A percentile compares a stretch with the other conserved stretches of the same genome.
Evolutionary conservation across 2,888 invertebrate species (phyloP).

Genomic region (Galeruca laticollis): DNA sequence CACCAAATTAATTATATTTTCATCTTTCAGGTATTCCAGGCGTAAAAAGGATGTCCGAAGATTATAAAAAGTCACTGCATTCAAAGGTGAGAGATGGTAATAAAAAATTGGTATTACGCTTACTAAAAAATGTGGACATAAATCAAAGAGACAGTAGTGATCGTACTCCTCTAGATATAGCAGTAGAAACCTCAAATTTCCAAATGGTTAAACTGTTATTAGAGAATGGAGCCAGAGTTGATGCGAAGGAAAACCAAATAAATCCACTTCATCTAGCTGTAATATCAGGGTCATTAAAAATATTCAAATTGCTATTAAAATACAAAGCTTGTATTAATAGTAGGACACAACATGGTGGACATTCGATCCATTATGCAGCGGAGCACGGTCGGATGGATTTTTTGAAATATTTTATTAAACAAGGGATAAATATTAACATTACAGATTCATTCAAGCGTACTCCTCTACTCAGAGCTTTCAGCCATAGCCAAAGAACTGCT

Average conservation of each 20-base stretch:
- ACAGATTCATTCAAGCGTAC: neutral
- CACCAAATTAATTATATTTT: too few relatives aligned
- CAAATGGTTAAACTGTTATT: neutral
- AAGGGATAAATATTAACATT: neutral
- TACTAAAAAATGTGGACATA: too few relatives aligned
- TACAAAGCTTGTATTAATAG: neutral
- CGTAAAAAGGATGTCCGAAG: too few relatives aligned
- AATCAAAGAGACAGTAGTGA: too few relatives aligned
- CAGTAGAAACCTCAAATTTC: too few relatives aligned
- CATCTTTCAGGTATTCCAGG: too few relatives aligned
- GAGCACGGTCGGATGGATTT: neutral
- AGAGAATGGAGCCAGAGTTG: neutral
- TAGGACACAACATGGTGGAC: neutral
- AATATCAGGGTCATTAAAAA: neutral
- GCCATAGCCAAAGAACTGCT: neutral
- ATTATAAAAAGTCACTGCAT: too few relatives aligned
- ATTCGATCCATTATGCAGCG: neutral
- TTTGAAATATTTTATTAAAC: neutral
- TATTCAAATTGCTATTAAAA: neutral
- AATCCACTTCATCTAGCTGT: neutral
- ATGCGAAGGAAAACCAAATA: neutral
- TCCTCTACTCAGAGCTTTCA: neutral
- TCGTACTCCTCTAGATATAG: too few relatives aligned
- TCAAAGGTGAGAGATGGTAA: too few relatives aligned
- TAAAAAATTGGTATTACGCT: too few relatives aligned